phyloP scores from a whole-genome alignment of 2,888 invertebrate species.

The Trissonchulus latispiculum region DNA sequence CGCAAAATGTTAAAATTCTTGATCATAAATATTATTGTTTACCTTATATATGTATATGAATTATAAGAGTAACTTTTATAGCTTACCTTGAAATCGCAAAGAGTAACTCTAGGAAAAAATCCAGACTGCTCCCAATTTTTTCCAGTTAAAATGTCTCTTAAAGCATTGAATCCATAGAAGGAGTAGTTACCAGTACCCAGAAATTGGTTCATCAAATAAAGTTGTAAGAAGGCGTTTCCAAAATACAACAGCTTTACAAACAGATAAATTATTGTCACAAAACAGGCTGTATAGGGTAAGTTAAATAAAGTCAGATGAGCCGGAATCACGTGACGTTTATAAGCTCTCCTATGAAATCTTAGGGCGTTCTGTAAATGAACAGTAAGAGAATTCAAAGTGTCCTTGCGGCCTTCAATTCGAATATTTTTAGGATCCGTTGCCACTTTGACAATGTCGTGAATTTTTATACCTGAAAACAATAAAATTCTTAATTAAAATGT shows the following conservation, averaged over 20 bases:
- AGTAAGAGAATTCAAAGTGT: conserved; percentile 37
- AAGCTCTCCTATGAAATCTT: conserved; percentile 37
- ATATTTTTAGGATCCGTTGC: conserved; percentile 42
- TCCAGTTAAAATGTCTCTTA: conserved; percentile 35
- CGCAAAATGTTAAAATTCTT: too few species aligned
- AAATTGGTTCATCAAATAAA: conserved; percentile 38
- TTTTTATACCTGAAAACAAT: conserved; percentile 34
- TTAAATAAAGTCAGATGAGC: conserved; percentile 33
- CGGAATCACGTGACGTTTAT: conserved; percentile 31
- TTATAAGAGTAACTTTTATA: too few species aligned
- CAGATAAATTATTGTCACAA: conserved; percentile 39
- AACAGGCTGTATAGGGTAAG: conserved; percentile 40
- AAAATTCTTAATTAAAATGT: too few species aligned
- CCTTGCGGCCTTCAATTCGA: conserved; percentile 38
- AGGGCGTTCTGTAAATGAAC: conserved; percentile 41
- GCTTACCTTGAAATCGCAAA: conserved; percentile 40
- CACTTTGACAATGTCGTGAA: conserved; percentile 38
- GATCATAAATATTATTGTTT: too few species aligned
- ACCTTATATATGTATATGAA: too few species aligned
- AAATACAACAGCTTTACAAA: conserved; percentile 40
- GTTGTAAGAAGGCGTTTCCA: conserved; percentile 37
- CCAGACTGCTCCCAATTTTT: conserved; percentile 37
- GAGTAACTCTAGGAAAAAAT: conserved; percentile 38
- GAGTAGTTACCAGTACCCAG: conserved; percentile 35
- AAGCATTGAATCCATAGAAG: conserved; percentile 39